Evolutionary conservation across 30 jellyfish, hydroid and myxozoan genomes (phyloP), one percentile per base, ranked within the genome.

Genomic region (Pseudorhiza aurosa): DNA sequence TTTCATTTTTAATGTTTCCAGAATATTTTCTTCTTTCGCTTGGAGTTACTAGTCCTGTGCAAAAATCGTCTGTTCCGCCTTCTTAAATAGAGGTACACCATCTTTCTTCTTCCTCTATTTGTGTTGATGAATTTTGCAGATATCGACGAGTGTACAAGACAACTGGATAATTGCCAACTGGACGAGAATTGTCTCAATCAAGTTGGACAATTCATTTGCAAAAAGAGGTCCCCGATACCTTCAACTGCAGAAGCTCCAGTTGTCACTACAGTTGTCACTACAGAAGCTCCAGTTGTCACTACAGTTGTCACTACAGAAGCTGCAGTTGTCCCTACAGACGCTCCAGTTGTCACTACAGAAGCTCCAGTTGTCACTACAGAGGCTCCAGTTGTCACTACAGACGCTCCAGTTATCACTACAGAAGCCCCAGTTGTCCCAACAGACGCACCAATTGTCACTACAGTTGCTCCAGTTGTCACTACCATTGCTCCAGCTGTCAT

Each of bases 91-190:
- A n/a, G n/a, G n/a, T n/a, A n/a, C n/a, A n/a, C n/a, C n/a, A n/a
- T n/a, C n/a, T n/a, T n/a, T n/a, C n/a, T n/a, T n/a, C n/a, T n/a
- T n/a, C n/a, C n/a, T n/a, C n/a, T n/a, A n/a, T n/a, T n/a, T n/a
- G n/a, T n/a, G n/a, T n/a, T n/a, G n/a, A n/a, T n/a, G n/a, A n/a
- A n/a, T n/a, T 55, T 58, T 49, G 17, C 40, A 85, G 95, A 85
- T 40, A 63, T 85, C 72, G 85, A 85, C 72, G 95, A 85, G 50
- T 85, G 95, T 37, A 15, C 69, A 26, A 47, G 33, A 28, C 50
- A 70, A 8, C 1, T 11, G 5, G 60, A 62, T 68, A 80, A 44
- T 19, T 80, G 91, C 59, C 28, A 33, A 18, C 58, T 1, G 22
- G 70, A 32, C 26, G 81, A 77, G 31, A 22, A 21, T 19, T 59